These are phyloP conservation scores for Drosophila setifemur DNA, from an alignment of 1,140 invertebrate genomes.

Conservation along the genomic window DNA sequence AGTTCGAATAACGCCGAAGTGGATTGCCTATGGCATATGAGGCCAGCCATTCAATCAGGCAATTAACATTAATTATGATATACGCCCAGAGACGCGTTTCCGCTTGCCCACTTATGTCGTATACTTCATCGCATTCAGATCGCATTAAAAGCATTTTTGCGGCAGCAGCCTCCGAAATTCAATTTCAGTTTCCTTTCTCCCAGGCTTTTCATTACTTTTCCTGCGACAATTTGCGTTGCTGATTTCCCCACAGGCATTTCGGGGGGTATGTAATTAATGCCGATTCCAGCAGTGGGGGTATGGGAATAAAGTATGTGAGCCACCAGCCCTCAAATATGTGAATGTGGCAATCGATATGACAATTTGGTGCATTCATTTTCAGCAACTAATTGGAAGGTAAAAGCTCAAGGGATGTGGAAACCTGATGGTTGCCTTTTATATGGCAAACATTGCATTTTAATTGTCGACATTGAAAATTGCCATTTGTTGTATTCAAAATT, in stretches of 20 bases:
- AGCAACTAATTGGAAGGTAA: constrained; percentile 44
- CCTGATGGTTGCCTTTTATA: background rate
- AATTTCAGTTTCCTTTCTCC: constrained; percentile 26
- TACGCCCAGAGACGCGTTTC: constrained; percentile 25
- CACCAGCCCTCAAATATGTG: constrained; percentile 24
- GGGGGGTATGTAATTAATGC: constrained; percentile 55
- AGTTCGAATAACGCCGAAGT: background rate
- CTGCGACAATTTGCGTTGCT: constrained; percentile 39
- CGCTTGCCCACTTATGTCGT: constrained; percentile 23
- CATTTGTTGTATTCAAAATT: background rate
- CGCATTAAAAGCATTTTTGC: constrained; percentile 55
- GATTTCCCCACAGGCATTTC: constrained; percentile 57
- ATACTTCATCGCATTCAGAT: constrained; percentile 47
- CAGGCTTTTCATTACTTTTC: constrained; percentile 31
- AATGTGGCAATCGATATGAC: constrained; percentile 55
- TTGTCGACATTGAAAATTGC: constrained; percentile 7
- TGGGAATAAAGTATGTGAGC: constrained; percentile 24
- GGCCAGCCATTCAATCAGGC: constrained; percentile 59
- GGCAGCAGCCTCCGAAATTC: constrained; percentile 36
- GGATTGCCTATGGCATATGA: constrained; percentile 9
- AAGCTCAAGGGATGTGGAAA: constrained; percentile 6
- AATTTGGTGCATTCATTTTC: constrained; percentile 44
- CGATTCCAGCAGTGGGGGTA: constrained; percentile 3
- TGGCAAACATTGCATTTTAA: constrained; percentile 9
- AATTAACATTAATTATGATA: constrained; percentile 75